Base-by-base conservation (phyloP, 2,888 invertebrate genomes). In the Crepidodera aurea region DNA sequence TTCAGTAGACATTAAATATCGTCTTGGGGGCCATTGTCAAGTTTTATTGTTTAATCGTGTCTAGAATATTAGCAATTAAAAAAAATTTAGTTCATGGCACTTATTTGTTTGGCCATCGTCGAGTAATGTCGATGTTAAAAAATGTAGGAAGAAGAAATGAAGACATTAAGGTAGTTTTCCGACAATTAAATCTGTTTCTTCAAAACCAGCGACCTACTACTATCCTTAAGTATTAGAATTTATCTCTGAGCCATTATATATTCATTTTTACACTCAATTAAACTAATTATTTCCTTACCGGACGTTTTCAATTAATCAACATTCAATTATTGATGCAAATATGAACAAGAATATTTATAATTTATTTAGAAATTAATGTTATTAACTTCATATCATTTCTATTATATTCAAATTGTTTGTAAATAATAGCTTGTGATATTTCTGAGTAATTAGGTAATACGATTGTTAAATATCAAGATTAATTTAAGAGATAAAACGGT, bases 81-180 rank as follows among this genome's bases (percentile, higher is more conserved):
- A 40, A 61, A 37, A 62, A 65, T 65, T 60, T 62, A 60, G 65
- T 62, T 62, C 65, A 65, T 50, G 65, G 65, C 42, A 22, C 22
- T 60, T 34, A 18, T 18, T n/a, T 29, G 51, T 55, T 60, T 55
- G 39, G 44, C 53, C 37, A 13, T 54, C 50, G 32, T 25, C n/a
- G n/a, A n/a, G n/a, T n/a, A n/a, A n/a, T n/a, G n/a, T n/a, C n/a
- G n/a, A n/a, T n/a, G n/a, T n/a, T n/a, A n/a, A n/a, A n/a, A n/a
- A n/a, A n/a, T n/a, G n/a, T n/a, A n/a, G n/a, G n/a, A n/a, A n/a
- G n/a, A n/a, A n/a, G n/a, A n/a, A n/a, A n/a, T n/a, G n/a, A n/a
- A n/a, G n/a, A n/a, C n/a, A n/a, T n/a, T n/a, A n/a, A n/a, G n/a
- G n/a, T n/a, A n/a, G n/a, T n/a, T n/a, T n/a, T n/a, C n/a, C n/a